Evolutionary conservation across 2,113 vertebrate genomes (phyloP).

Genomic region (Sciurus niger): DNA sequence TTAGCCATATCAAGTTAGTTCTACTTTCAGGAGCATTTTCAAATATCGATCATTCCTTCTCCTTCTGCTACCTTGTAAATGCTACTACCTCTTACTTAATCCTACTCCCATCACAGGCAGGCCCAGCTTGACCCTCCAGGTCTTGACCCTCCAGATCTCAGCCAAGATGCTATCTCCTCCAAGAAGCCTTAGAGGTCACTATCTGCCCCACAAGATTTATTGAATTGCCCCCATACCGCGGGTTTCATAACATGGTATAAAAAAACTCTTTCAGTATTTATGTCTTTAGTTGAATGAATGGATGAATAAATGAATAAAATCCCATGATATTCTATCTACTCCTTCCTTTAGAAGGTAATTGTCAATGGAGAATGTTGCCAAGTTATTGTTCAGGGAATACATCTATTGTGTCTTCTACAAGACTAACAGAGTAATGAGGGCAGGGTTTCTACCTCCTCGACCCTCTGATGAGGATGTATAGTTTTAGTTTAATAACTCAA

Average conservation of each 20-base stretch:
- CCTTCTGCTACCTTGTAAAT: neutral
- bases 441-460: neutral
- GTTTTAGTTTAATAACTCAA: neutral
- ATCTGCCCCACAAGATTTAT: no score
- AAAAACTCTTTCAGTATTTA: neutral
- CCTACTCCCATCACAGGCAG: neutral
- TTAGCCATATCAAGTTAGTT: neutral
- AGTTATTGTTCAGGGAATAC: neutral
- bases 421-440: neutral
- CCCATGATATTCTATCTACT: neutral
- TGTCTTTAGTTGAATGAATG: neutral
- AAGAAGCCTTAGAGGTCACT: neutral
- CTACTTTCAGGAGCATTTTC: neutral
- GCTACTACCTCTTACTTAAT: neutral
- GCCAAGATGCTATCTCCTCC: neutral
- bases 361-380: neutral
- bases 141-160: neutral
- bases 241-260: neutral
- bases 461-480: neutral
- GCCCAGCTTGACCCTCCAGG: neutral
- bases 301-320: neutral
- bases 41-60: neutral
- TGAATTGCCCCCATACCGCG: rapidly evolving
- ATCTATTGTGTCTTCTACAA: neutral
- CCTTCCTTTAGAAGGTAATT: neutral